Evolutionary conservation across 2,888 invertebrate genomes (phyloP).

Genomic region (Lithosia quadra): DNA sequence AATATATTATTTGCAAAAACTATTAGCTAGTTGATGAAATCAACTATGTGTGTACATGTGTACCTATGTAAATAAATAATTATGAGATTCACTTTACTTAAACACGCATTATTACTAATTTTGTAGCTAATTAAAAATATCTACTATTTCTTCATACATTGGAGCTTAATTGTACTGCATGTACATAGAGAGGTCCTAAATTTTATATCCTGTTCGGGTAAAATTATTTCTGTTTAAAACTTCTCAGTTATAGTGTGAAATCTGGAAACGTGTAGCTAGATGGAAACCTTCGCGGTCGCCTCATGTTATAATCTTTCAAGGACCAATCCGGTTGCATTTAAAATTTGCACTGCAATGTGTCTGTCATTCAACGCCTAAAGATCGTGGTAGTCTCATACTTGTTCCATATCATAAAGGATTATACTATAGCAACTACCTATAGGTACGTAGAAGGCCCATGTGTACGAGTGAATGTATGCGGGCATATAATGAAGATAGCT

Average conservation of each 20-base stretch:
- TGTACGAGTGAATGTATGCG: constrained; percentile 14
- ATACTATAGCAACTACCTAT: not conserved
- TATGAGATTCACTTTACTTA: not conserved
- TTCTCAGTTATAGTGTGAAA: not conserved
- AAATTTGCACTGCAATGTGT: not conserved
- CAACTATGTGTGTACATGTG: not conserved
- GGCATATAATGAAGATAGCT: constrained; percentile 15
- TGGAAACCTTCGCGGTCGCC: too few species aligned
- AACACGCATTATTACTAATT: not conserved
- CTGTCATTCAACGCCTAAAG: too few species aligned
- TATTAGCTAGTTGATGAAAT: not conserved
- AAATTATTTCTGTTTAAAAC: not conserved
- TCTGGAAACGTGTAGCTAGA: not conserved
- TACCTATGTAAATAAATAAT: not conserved
- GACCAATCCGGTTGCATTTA: not conserved
- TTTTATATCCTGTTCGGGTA: not conserved
- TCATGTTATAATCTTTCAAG: not conserved
- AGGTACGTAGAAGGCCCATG: constrained; percentile 3
- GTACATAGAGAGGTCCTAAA: too few species aligned
- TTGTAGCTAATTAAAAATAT: not conserved
- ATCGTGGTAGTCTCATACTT: not conserved
- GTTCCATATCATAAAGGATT: not conserved
- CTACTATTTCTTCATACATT: too few species aligned
- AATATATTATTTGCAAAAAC: not conserved
- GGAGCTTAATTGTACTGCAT: too few species aligned